phyloP scores from a whole-genome alignment of 2,113 vertebrate species.

The Otolemur garnettii region DNA sequence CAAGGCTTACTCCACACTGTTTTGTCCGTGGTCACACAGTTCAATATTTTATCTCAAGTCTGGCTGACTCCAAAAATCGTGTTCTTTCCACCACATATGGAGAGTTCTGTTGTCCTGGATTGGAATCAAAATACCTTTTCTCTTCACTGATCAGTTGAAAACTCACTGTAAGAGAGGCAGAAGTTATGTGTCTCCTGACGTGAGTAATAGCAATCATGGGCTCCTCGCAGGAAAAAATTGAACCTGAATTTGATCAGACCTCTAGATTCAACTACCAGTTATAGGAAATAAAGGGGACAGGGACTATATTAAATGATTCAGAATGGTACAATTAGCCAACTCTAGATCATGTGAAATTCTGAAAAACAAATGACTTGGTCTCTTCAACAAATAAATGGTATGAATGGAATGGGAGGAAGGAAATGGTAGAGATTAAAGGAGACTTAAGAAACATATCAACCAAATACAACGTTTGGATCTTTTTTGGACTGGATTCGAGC shows the following conservation, averaged over 20 bases:
- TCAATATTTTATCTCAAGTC: background rate
- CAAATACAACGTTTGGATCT: background rate
- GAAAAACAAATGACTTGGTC: background rate
- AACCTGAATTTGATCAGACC: background rate
- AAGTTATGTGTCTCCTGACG: background rate
- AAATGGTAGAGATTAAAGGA: background rate
- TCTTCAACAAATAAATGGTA: slow-evolving; percentile 20
- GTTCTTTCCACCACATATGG: background rate
- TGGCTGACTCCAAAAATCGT: background rate
- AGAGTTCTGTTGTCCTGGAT: background rate
- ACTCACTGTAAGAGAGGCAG: background rate
- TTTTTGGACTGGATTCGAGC: background rate
- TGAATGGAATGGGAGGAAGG: background rate
- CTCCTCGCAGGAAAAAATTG: background rate
- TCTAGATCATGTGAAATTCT: background rate
- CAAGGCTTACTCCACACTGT: background rate
- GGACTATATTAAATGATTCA: background rate
- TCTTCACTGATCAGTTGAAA: background rate
- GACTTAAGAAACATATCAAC: background rate
- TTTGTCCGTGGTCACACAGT: background rate
- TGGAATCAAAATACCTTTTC: background rate
- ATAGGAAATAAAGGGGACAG: background rate
- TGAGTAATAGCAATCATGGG: background rate
- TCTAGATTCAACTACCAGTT: background rate
- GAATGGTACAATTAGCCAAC: background rate